Evolutionary conservation across 2,888 invertebrate species (phyloP), one percentile per base, ranked within the genome.

Genomic region (Perizoma flavofasciatum): DNA sequence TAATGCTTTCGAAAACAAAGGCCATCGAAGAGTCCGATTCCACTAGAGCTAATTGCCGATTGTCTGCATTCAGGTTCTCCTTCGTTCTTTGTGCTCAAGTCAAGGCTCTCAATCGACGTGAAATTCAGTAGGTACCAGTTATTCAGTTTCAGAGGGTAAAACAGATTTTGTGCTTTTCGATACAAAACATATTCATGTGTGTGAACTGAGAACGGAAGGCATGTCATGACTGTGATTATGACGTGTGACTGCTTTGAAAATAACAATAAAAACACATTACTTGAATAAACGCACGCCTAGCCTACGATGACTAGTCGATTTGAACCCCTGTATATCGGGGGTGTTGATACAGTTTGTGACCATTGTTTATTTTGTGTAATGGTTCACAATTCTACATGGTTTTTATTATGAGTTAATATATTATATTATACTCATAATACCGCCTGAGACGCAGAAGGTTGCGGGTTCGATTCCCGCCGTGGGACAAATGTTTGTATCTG

Each of bases 1-100:
- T 82, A 82, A 82, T 83, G 81, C 72, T 49, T 67, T 66, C 61
- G 11, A 70, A 70, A 74, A 85, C 83, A 85, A 83, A 81, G 72
- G 78, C 73, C 74, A 85, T 85, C 83, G 85, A 86, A 82, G 80
- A 81, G 78, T 74, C 77, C 74, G 77, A 82, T 80, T 81, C 79
- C 74, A 77, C 74, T 79, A 71, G 51, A 72, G 75, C 86, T 87
- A 87, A 87, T 87, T 86, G 82, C 83, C 83, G 72, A 83, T 87
- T 86, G 84, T 85, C 85, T 85, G 71, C 71, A 56, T 55, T 64
- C 55, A 57, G 57, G 71, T 55, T 65, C 72, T 37, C 44, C 54
- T 50, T 43, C 73, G 79, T 75, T 83, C 84, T 82, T 86, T 85
- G 83, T 81, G 71, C 67, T 69, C 64, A 65, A 52, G 34, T 49